Percentiles rank a stretch among this genome's conserved stretches.
These are phyloP conservation scores for Dallia pectoralis DNA, from an alignment of 2,797 vertebrate genomes.

Conservation along the genomic window DNA sequence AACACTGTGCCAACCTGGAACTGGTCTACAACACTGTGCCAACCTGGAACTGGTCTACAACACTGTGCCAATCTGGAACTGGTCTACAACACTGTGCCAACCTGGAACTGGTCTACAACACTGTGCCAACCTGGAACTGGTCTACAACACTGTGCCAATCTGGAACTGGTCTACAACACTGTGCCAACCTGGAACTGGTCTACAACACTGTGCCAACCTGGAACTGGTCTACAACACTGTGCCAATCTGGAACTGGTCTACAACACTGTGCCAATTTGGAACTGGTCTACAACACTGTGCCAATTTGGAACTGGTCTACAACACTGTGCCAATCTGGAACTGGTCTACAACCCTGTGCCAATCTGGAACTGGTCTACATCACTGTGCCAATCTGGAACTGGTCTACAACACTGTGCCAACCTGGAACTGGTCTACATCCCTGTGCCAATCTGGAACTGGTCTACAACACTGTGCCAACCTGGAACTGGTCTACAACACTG, in stretches of 20 bases:
- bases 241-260: slow-evolving; percentile 20
- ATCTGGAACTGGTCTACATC: slow-evolving; percentile 16
- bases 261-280: background rate
- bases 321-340: slow-evolving; percentile 2
- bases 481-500: slow-evolving; percentile 17
- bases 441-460: slow-evolving; percentile 17
- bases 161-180: slow-evolving; percentile 16
- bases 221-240: slow-evolving; percentile 18
- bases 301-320: slow-evolving; percentile 22
- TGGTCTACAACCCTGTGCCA: background rate
- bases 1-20: background rate
- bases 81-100: background rate
- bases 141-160: background rate
- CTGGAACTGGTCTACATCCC: slow-evolving; percentile 15
- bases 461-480: background rate
- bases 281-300: slow-evolving; percentile 11
- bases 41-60: slow-evolving; percentile 22
- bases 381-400: slow-evolving; percentile 14
- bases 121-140: slow-evolving; percentile 14
- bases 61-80: slow-evolving; percentile 6
- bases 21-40: background rate
- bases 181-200: slow-evolving; percentile 19
- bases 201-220: background rate
- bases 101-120: slow-evolving; percentile 20
- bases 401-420: background rate